Evolutionary conservation across 2,797 vertebrate species (phyloP).

Genomic region (Spondyliosoma cantharus): DNA sequence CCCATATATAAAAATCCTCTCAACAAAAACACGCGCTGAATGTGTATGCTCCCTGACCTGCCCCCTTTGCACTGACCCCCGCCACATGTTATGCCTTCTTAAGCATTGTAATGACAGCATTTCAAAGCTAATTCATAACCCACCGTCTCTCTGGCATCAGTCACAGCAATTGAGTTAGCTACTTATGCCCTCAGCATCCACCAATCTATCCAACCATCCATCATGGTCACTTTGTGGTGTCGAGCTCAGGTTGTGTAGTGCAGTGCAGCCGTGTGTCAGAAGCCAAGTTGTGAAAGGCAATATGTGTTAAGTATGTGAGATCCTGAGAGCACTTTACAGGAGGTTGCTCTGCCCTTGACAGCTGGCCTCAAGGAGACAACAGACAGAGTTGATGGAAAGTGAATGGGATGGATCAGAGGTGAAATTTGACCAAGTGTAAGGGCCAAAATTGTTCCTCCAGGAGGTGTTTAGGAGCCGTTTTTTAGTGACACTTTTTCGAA

Average conservation of each 20-base stretch:
- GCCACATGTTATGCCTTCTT: neutral
- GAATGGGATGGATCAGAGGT: too few species aligned
- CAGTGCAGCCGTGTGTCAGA: neutral
- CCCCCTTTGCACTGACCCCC: neutral
- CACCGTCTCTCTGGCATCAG: neutral
- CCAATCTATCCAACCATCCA: neutral
- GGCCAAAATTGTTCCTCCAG: too few species aligned
- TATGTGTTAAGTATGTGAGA: slow-evolving; percentile 44
- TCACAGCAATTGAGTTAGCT: slow-evolving; percentile 50
- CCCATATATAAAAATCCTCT: neutral
- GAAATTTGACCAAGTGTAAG: too few species aligned
- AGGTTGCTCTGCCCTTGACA: slow-evolving; percentile 49
- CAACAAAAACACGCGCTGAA: neutral
- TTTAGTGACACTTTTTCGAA: too few species aligned
- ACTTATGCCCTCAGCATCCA: slow-evolving; percentile 25
- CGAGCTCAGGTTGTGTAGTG: slow-evolving; percentile 20
- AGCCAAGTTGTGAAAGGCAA: slow-evolving; percentile 53
- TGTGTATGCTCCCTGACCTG: neutral
- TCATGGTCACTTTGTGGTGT: slow-evolving; percentile 2
- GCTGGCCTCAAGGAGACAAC: neutral
- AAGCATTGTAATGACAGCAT: neutral
- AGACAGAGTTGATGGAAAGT: neutral
- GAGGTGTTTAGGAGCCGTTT: too few species aligned
- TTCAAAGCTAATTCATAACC: slow-evolving; percentile 16
- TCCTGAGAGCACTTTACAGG: slow-evolving; percentile 48